Evolutionary conservation across 2,797 vertebrate genomes (phyloP).

Genomic region (Semaprochilodus insignis): DNA sequence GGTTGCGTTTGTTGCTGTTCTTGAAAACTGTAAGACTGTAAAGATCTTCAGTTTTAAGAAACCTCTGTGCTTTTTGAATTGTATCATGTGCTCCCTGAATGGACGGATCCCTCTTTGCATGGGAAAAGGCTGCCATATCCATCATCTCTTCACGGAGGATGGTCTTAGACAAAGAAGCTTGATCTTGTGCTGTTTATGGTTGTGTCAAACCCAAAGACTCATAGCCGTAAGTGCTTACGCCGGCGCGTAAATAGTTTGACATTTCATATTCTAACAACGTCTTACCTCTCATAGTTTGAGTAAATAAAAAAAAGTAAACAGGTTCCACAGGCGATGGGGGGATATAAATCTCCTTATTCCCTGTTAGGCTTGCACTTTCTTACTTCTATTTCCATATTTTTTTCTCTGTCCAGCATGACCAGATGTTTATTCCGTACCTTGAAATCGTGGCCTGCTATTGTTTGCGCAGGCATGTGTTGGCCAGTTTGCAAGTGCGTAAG

Average conservation of each 20-base stretch:
- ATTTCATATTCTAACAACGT: slow-evolving; percentile 80
- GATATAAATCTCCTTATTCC: slow-evolving; percentile 72
- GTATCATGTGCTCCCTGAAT: slow-evolving; percentile 41
- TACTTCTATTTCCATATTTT: slow-evolving; percentile 47
- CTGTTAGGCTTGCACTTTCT: slow-evolving; percentile 45
- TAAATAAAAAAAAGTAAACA: slow-evolving; percentile 81
- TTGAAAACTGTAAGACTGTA: slow-evolving; percentile 24
- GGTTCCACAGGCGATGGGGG: slow-evolving; percentile 68
- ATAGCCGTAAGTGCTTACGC: slow-evolving; percentile 83
- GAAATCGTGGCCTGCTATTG: slow-evolving; percentile 54
- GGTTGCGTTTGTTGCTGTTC: slow-evolving; percentile 38
- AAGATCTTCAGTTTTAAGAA: slow-evolving; percentile 14
- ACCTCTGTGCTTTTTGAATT: slow-evolving; percentile 34
- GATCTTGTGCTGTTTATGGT: slow-evolving; percentile 81
- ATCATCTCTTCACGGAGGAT: slow-evolving; percentile 75
- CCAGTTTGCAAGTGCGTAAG: slow-evolving; percentile 42
- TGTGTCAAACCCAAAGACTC: slow-evolving; percentile 75
- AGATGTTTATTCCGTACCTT: slow-evolving; percentile 60
- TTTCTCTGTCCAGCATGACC: slow-evolving; percentile 6
- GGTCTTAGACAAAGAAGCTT: slow-evolving; percentile 78
- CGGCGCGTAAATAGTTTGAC: slow-evolving; percentile 83
- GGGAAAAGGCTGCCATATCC: slow-evolving; percentile 79
- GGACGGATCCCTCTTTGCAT: slow-evolving; percentile 55
- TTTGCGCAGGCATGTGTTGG: slow-evolving; percentile 56
- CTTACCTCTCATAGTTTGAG: slow-evolving; percentile 64